A percentile compares a stretch with the other conserved stretches of the same genome.
phyloP scores from a whole-genome alignment of 2,797 vertebrate species.

The Australoheros facetus region DNA sequence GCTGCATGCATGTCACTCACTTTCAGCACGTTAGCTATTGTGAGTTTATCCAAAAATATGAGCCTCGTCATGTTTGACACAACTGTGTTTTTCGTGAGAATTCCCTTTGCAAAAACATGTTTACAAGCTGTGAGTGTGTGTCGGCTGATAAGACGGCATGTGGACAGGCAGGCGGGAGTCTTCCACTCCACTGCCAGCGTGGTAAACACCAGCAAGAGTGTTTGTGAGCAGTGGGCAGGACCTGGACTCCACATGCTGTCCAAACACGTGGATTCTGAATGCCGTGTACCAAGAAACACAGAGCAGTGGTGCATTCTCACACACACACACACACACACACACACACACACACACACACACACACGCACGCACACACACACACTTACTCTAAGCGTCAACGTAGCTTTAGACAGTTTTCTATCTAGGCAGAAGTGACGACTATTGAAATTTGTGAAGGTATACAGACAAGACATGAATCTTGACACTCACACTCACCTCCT shows the following conservation, averaged over 20 bases:
- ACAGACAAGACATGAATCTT: not conserved
- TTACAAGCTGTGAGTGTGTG: conserved; percentile 37
- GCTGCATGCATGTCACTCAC: not conserved
- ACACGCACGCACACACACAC: not conserved
- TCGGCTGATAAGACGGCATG: conserved; percentile 53
- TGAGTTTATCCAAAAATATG: conserved; percentile 3
- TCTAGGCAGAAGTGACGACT: not conserved
- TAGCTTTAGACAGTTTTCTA: not conserved
- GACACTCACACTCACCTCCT: not conserved
- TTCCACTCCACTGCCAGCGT: conserved; percentile 54
- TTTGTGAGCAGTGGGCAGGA: conserved; percentile 52
- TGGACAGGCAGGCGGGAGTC: conserved; percentile 51
- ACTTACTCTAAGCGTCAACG: not conserved
- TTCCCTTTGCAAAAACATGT: conserved; percentile 57
- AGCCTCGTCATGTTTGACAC: not conserved
- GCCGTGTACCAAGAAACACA: conserved; percentile 10
- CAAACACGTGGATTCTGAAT: conserved; percentile 55
- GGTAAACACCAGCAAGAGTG: conserved; percentile 67
- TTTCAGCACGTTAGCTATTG: not conserved
- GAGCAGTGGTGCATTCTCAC: conserved; percentile 16
- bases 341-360: no score
- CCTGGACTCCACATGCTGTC: conserved; percentile 47
- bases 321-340: not conserved
- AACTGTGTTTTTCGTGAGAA: conserved; percentile 24
- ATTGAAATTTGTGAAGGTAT: not conserved